These are phyloP conservation scores for Arctia plantaginis DNA, from an alignment of 2,888 invertebrate species.

Conservation along the genomic window DNA sequence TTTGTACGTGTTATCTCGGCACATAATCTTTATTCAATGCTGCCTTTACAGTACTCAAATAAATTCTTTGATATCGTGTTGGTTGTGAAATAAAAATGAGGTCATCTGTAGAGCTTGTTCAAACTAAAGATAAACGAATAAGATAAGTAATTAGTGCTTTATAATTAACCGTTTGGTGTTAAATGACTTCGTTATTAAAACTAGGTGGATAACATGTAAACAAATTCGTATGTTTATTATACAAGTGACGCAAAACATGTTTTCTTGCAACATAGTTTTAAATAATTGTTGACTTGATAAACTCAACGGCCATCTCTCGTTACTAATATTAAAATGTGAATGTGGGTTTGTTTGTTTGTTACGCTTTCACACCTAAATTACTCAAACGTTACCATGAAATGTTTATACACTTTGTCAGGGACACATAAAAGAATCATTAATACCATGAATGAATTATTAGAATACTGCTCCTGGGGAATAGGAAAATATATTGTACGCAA, in stretches of 20 bases:
- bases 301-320: not conserved
- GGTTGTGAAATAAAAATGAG: conserved; percentile 51
- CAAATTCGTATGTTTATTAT: conserved; percentile 44
- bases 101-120: conserved; percentile 39
- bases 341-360: not conserved
- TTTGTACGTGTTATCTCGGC: conserved; percentile 14
- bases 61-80: conserved; percentile 30
- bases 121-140: conserved; percentile 49
- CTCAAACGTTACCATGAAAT: not conserved
- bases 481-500: too few relatives aligned
- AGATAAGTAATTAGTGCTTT: conserved; percentile 52
- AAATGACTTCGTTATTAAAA: conserved; percentile 43
- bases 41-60: conserved; percentile 24
- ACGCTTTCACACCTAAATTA: not conserved
- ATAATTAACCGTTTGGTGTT: conserved; percentile 48
- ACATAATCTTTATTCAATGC: conserved; percentile 22
- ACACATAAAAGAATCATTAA: not conserved
- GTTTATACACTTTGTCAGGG: not conserved
- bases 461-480: too few relatives aligned
- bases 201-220: conserved; percentile 29
- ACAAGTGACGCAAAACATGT: conserved; percentile 16
- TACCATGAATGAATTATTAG: too few relatives aligned
- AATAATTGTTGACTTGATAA: not conserved
- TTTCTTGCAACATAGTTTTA: conserved; percentile 22
- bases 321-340: not conserved